phyloP scores from a whole-genome alignment of 2,797 vertebrate species.

The Melanotaenia parkinsoni region DNA sequence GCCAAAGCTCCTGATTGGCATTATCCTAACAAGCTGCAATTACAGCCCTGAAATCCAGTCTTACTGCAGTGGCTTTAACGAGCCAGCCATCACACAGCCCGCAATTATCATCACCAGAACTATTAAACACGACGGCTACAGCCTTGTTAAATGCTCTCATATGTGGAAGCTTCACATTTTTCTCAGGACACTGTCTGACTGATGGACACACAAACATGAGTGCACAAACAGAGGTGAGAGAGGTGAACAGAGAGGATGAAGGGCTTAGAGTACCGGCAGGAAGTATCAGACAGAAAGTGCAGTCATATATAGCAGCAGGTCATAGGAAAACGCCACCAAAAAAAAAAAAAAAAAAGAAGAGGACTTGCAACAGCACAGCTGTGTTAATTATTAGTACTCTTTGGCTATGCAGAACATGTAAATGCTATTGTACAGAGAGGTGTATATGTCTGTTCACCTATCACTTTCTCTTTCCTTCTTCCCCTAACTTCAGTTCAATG shows the following conservation, averaged over 20 bases:
- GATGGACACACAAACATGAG: conserved; percentile 55
- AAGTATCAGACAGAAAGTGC: not conserved
- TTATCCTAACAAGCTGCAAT: conserved; percentile 82
- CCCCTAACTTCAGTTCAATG: conserved; percentile 11
- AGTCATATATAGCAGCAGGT: not conserved
- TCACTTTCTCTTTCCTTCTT: conserved; percentile 1
- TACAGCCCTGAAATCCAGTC: conserved; percentile 77
- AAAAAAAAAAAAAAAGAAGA: not conserved
- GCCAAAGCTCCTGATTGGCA: conserved; percentile 78
- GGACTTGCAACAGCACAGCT: conserved; percentile 2
- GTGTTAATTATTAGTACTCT: not conserved
- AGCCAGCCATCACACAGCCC: conserved; percentile 78
- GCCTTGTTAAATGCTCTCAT: conserved; percentile 78
- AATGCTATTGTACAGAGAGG: not conserved
- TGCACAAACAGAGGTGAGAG: conserved; percentile 12
- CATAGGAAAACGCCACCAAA: not conserved
- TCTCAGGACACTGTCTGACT: conserved; percentile 63
- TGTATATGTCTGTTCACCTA: not conserved
- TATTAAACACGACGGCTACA: conserved; percentile 77
- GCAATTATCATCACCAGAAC: conserved; percentile 81
- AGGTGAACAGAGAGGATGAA: conserved; percentile 4
- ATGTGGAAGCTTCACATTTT: conserved; percentile 69
- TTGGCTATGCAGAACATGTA: not conserved
- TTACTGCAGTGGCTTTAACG: conserved; percentile 78
- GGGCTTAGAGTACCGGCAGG: not conserved